phyloP scores from a whole-genome alignment of 1,140 invertebrate genomes.

The Tribolium castaneum region DNA sequence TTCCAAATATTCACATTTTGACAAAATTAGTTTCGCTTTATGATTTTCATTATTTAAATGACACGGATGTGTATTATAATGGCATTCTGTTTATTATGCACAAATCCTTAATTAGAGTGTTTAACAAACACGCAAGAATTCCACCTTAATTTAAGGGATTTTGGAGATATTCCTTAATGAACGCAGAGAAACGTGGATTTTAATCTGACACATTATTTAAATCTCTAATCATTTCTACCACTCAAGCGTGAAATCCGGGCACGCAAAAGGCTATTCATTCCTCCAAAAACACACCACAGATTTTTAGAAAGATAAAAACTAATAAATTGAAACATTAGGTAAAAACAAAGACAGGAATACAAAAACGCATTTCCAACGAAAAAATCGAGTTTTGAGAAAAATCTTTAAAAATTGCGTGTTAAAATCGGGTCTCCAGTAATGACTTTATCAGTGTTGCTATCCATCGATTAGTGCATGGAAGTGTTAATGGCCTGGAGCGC shows the following conservation, averaged over 20 bases:
- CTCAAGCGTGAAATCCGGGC: background rate
- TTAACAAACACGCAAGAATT: constrained; percentile 42
- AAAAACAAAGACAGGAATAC: too few relatives aligned
- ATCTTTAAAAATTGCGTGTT: too few relatives aligned
- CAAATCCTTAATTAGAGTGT: constrained; percentile 40
- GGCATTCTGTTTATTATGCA: constrained; percentile 38
- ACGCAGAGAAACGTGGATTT: background rate
- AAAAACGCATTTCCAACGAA: too few relatives aligned
- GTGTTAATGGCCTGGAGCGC: background rate
- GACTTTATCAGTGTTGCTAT: background rate
- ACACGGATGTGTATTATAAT: constrained; percentile 39
- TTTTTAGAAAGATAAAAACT: too few relatives aligned
- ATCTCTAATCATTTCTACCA: background rate
- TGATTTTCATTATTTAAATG: constrained; percentile 41
- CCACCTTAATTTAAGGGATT: constrained; percentile 14
- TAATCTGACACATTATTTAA: background rate
- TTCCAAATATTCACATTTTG: constrained; percentile 1
- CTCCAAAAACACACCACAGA: background rate
- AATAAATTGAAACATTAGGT: background rate
- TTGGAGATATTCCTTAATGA: constrained; percentile 16
- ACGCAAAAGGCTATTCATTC: background rate
- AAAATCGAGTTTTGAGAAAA: too few relatives aligned
- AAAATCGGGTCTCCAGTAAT: too few relatives aligned
- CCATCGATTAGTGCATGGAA: constrained; percentile 28
- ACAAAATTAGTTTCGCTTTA: constrained; percentile 32